Evolutionary conservation across 1,140 invertebrate genomes (phyloP).

Genomic region (Saccostrea cuccullata): DNA sequence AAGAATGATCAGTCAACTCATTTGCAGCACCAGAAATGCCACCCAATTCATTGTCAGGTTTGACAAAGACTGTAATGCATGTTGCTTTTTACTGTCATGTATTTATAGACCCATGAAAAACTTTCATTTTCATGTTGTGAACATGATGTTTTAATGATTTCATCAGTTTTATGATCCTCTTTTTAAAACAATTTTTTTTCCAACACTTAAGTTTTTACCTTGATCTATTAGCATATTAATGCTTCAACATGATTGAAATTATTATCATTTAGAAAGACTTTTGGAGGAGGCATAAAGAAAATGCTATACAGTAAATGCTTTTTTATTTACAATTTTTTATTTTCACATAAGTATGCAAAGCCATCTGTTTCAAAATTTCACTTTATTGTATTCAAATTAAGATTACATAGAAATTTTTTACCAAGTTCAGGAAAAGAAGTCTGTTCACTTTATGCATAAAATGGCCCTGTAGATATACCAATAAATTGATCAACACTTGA

Average conservation of each 20-base stretch:
- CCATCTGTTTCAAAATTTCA: too few species aligned
- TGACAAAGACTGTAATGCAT: background rate
- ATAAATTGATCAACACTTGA: too few species aligned
- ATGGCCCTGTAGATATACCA: too few species aligned
- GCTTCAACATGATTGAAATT: background rate
- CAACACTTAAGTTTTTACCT: background rate
- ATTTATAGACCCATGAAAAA: background rate
- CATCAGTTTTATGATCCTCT: background rate
- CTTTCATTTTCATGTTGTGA: background rate
- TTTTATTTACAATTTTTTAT: too few species aligned
- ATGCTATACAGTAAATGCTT: too few species aligned
- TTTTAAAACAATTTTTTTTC: background rate
- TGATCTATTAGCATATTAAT: background rate
- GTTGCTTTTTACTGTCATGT: background rate
- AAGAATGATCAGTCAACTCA: background rate
- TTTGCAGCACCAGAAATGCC: constrained; percentile 6
- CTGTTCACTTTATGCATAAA: too few species aligned
- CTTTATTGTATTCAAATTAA: too few species aligned
- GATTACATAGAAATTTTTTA: too few species aligned
- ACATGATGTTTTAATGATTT: background rate
- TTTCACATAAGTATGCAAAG: too few species aligned
- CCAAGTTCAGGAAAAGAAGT: too few species aligned
- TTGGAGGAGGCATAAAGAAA: background rate
- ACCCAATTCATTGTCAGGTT: background rate
- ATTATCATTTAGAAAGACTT: background rate